Percentiles rank a stretch among this genome's conserved stretches.
These are phyloP conservation scores for Pecten maximus DNA, from an alignment of 2,888 invertebrate species.

Conservation along the genomic window DNA sequence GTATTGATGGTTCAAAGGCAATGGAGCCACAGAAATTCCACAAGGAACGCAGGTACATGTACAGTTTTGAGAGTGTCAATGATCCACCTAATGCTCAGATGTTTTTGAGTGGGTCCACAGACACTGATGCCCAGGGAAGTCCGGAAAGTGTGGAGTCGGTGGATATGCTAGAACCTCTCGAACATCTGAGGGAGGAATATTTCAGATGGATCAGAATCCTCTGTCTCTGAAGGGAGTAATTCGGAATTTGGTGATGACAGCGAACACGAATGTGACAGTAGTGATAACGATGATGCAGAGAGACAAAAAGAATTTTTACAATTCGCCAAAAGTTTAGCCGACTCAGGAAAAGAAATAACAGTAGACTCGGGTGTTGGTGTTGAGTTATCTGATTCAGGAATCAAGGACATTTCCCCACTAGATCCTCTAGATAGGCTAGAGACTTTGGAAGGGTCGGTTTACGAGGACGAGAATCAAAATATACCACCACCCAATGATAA, in stretches of 20 bases:
- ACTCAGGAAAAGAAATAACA: constrained; percentile 71
- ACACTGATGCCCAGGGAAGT: constrained; percentile 33
- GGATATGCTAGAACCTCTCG: constrained; percentile 61
- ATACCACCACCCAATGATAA: constrained; percentile 38
- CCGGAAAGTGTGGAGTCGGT: constrained; percentile 59
- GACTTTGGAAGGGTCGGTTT: constrained; percentile 52
- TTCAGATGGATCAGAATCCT: constrained; percentile 45
- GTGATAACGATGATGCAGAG: constrained; percentile 60
- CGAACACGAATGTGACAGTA: constrained; percentile 57
- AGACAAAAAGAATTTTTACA: constrained; percentile 63
- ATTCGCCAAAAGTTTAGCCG: constrained; percentile 70
- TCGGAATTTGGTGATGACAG: constrained; percentile 56
- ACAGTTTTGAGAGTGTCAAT: constrained; percentile 56
- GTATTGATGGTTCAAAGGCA: constrained; percentile 37
- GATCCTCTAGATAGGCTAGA: constrained; percentile 65
- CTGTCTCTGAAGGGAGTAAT: not conserved
- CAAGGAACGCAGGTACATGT: constrained; percentile 52
- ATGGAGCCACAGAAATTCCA: constrained; percentile 46
- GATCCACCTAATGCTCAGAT: constrained; percentile 46
- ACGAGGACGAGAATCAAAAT: constrained; percentile 58
- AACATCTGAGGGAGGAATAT: constrained; percentile 26
- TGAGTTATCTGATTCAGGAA: constrained; percentile 57
- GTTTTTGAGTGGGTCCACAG: constrained; percentile 36
- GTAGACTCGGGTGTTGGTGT: constrained; percentile 72
- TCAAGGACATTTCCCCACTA: constrained; percentile 67